Evolutionary conservation across 2,797 vertebrate genomes (phyloP), one percentile per base, ranked within the genome.

Genomic region (Acestrorhynchus altus): DNA sequence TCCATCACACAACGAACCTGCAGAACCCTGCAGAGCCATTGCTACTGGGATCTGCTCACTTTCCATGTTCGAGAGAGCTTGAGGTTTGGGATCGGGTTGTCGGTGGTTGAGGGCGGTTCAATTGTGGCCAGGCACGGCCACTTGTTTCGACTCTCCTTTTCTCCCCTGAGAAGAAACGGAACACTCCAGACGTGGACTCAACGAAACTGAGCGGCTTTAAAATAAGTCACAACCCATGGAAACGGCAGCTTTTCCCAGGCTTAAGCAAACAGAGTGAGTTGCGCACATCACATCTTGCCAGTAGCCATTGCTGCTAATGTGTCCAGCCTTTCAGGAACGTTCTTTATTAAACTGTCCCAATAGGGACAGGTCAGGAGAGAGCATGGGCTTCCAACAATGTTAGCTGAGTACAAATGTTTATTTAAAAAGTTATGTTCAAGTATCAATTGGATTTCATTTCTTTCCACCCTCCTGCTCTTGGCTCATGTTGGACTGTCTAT

Each of bases 361-460:
- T 85, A 78, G 91, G 90, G 90, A 78, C 91, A 91, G 88, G 88
- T 91, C 90, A 89, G 86, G 52, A 81, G 84, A 86, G 87, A 63
- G 90, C 90, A 72, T 90, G 90, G 88, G 88, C 83, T 92, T 92
- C 92, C 93, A 93, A 90, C 90, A 88, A 89, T 88, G 91, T 93
- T 92, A 85, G 76, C 74, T 0, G 88, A 93, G 90, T 84, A 88
- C 90, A 92, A 92, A 93, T 93, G 92, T 93, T 94, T 94, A 93
- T 94, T 94, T 93, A 89, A 93, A 92, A 93, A 88, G 89, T 93
- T 92, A 92, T 90, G 90, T 91, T 90, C 75, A 74, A 87, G 86
- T 92, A 93, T 94, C 92, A 92, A 94, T 93, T 93, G 90, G 89
- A 90, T 91, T 92, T 90, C 87, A 83, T 91, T 92, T 89, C 89